A percentile compares a stretch with the other conserved stretches of the same genome.
Evolutionary conservation across 2,888 invertebrate genomes (phyloP).

Genomic region (Pyrrhia umbra): DNA sequence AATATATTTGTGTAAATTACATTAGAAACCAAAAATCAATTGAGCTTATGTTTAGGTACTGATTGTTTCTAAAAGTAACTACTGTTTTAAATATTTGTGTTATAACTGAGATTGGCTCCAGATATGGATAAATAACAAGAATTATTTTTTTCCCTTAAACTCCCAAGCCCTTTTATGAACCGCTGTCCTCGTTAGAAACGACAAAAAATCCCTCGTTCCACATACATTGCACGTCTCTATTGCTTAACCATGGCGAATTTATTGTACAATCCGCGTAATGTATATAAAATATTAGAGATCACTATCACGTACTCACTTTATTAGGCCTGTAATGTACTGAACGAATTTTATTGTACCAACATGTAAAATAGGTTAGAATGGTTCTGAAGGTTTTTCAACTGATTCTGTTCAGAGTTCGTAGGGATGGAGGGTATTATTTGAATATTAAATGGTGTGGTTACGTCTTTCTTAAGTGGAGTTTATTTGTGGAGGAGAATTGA

Average conservation of each 20-base stretch:
- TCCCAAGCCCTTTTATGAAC: conserved; percentile 20
- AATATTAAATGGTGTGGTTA: conserved; percentile 22
- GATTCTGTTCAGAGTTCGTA: conserved; percentile 35
- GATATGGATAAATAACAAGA: no score
- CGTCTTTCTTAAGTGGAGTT: conserved; percentile 15
- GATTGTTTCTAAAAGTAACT: no score
- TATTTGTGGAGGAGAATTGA: background rate
- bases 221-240: conserved; percentile 57
- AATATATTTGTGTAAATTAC: no score
- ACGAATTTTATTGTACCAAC: conserved; percentile 57
- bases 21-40: no score
- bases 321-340: conserved; percentile 55
- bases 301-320: conserved; percentile 60
- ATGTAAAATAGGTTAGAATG: conserved; percentile 55
- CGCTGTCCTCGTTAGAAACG: conserved; percentile 25
- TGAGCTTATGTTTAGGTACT: no score
- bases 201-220: conserved; percentile 30
- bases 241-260: conserved; percentile 59
- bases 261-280: conserved; percentile 62
- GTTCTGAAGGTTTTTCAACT: conserved; percentile 45
- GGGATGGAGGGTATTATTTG: conserved; percentile 24
- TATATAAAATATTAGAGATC: conserved; percentile 63
- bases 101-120: no score
- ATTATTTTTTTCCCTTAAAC: background rate
- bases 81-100: no score